Base-by-base conservation (phyloP, 1,140 invertebrate genomes). In the Euura lappo region DNA sequence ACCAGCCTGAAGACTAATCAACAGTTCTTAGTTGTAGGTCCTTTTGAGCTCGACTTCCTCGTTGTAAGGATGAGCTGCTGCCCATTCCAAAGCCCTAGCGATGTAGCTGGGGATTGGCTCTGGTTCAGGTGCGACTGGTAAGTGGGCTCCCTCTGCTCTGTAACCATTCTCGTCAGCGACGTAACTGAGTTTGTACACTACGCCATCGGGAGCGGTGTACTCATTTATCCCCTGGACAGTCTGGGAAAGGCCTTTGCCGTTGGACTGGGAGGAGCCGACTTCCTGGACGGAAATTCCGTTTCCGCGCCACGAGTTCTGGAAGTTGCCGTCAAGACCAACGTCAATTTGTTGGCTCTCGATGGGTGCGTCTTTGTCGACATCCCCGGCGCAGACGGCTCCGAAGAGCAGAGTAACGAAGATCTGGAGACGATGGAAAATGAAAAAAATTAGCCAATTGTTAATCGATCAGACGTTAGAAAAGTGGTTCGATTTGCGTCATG, bases 141-240 rank as follows among this genome's bases (percentile, higher is more conserved):
- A 79, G 79, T 91, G 90, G 43, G 83, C 89, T 7, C 90, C 90
- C 74, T 87, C 86, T 44, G 92, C 91, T 74, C 90, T 90, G 89
- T 92, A 93, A n/a, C 93, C 93, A 72, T 93, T 92, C 83, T 93
- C 92, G 80, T 93, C 92, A 72, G 93, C 92, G 45, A 86, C 83
- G 80, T 90, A 90, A n/a, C 78, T 79, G n/a, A 90, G 72, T 4
- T 76, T 75, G 67, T 89, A 83, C n/a, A 81, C 77, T 13, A 85
- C 81, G 7, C 89, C 89, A 45, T 89, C 86, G 3, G 87, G 84
- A 72, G 86, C 85, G 11, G 85, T 88, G 77, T 89, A 90, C 47
- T 82, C 77, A 75, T 4, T 0, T 28, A 3, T 3, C 5, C 66
- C 66, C 66, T 68, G 4, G 1, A 68, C 42, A 68, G 44, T 44